Conservation (phyloP, 2,888 invertebrate genomes). For the Pseudanteris insignis region DNA sequence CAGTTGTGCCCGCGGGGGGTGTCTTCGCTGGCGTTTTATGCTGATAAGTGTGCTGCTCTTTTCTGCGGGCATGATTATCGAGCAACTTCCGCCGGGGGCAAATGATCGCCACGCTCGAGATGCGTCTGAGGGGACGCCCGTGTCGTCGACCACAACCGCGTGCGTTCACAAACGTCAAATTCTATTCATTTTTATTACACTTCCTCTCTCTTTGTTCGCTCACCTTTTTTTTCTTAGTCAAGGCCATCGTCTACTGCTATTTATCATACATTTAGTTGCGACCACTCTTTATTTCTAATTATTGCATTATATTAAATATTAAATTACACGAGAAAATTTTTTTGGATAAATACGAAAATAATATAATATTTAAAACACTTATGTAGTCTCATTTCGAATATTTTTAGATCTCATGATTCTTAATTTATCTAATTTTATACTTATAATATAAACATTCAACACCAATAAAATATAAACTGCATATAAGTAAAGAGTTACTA, state of each 20-base stretch:
- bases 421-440: no score
- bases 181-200: slow-evolving; percentile 34
- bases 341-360: no score
- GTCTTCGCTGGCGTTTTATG: slow-evolving; percentile 57
- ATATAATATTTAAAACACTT: no score
- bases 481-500: no score
- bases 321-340: no score
- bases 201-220: slow-evolving; percentile 22
- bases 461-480: no score
- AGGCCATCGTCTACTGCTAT: no score
- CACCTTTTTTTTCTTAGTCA: slow-evolving; percentile 16
- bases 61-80: slow-evolving; percentile 56
- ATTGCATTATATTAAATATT: no score
- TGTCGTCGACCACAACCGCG: slow-evolving; percentile 17
- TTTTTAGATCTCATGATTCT: no score
- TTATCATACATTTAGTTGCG: slow-evolving; percentile 22
- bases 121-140: slow-evolving; percentile 37
- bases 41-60: slow-evolving; percentile 64
- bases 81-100: slow-evolving; percentile 55
- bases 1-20: slow-evolving; percentile 41
- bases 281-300: no score
- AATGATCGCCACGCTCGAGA: slow-evolving; percentile 50
- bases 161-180: slow-evolving; percentile 28
- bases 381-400: no score
- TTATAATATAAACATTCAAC: no score